Base-by-base conservation (phyloP, 1,140 invertebrate genomes). In the Antheraea mylitta region DNA sequence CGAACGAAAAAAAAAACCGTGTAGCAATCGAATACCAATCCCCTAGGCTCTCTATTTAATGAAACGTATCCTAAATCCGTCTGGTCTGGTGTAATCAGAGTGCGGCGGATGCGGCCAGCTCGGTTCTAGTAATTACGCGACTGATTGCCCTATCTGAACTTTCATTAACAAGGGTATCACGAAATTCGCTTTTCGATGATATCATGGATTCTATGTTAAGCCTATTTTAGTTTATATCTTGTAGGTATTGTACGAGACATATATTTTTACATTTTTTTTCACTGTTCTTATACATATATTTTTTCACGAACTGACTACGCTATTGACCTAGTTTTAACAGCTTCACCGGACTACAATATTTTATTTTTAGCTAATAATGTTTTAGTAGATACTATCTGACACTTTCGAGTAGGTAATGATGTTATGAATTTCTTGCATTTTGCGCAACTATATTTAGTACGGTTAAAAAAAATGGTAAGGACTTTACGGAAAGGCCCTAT, bases 21-120 rank as follows among this genome's bases (percentile, higher is more conserved):
- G 16, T 53, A n/a, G 45, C 45, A 53, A 16, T 16, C 45, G 45
- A 16, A 53, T 13, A n/a, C 16, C 11, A 53, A 53, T 53, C 45
- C 45, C 45, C 45, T 53, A 53, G 45, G 45, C 45, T 53, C 5
- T 53, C 45, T 53, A 53, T 13, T 53, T 53, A 53, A 53, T 53
- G 45, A 53, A 53, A 53, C 45, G 45, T 53, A 53, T 53, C 45
- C 45, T 53, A 53, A 53, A 53, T 53, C 45, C 45, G 45, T 13
- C 45, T 53, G 45, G 45, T 53, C 45, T 53, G 45, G 45, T 53
- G 45, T 53, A 53, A 53, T 53, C 45, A 53, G 45, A 16, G 45
- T 53, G 45, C 45, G 45, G 45, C 45, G 45, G 45, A 53, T 53
- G 45, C 45, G 45, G 45, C 45, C 45, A 16, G 45, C 45, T 53